Evolutionary conservation across 2,113 vertebrate species (phyloP).

Genomic region (Salvator merianae): DNA sequence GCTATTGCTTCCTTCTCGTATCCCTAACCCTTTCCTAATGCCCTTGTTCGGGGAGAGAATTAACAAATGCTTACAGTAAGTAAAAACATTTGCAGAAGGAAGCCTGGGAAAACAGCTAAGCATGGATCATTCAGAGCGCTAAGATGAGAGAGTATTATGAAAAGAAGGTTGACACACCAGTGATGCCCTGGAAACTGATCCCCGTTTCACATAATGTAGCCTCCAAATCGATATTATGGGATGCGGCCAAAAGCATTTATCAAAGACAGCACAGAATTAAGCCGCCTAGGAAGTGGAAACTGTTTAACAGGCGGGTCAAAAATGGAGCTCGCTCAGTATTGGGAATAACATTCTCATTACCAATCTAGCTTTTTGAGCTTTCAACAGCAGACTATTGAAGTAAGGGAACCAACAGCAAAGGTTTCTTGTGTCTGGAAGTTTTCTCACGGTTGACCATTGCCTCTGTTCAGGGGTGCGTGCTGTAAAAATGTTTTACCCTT

Average conservation of each 20-base stretch:
- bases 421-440: too few relatives aligned
- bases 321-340: not conserved
- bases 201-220: not conserved
- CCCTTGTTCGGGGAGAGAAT: too few relatives aligned
- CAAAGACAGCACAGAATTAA: not conserved
- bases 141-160: not conserved
- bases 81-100: too few relatives aligned
- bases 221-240: not conserved
- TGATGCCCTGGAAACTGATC: not conserved
- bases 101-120: not conserved
- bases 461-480: too few relatives aligned
- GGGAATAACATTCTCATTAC: too few relatives aligned
- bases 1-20: too few relatives aligned
- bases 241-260: not conserved
- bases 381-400: not conserved
- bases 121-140: not conserved
- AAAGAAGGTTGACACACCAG: not conserved
- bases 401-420: not conserved
- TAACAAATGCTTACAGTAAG: too few relatives aligned
- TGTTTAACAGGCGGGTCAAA: not conserved
- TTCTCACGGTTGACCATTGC: too few relatives aligned
- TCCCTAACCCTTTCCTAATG: too few relatives aligned
- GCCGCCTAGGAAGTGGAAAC: not conserved
- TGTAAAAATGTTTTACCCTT: too few relatives aligned
- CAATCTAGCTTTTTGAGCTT: not conserved